A percentile compares a stretch with the other conserved stretches of the same genome.
Evolutionary conservation across 1,140 invertebrate species (phyloP).

Genomic region (Ptiloglossa arizonensis): DNA sequence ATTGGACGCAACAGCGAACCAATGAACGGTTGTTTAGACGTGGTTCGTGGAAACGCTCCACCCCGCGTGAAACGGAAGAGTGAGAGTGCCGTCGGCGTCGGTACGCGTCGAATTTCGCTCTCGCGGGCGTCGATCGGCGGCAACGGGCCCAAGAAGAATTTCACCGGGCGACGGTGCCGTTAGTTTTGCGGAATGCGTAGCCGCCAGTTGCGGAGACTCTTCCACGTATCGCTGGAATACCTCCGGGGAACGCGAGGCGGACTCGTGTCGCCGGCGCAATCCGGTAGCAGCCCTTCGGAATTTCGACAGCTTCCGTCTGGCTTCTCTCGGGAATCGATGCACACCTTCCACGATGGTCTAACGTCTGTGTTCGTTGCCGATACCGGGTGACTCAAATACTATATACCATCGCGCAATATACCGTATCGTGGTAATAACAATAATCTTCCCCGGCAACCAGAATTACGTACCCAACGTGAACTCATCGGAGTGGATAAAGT

Average conservation of each 20-base stretch:
- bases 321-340: not conserved
- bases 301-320: slow-evolving; percentile 44
- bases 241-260: slow-evolving; percentile 9
- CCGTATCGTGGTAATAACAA: too few relatives aligned
- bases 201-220: slow-evolving; percentile 28
- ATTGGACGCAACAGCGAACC: too few relatives aligned
- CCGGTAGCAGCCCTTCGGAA: slow-evolving; percentile 38
- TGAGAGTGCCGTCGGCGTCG: too few relatives aligned
- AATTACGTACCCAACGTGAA: too few relatives aligned
- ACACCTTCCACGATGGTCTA: not conserved
- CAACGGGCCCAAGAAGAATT: slow-evolving; percentile 45
- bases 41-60: too few relatives aligned
- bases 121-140: slow-evolving; percentile 34
- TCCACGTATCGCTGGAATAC: slow-evolving; percentile 54
- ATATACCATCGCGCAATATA: too few relatives aligned
- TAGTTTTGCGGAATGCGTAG: slow-evolving; percentile 55
- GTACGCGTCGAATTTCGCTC: slow-evolving; percentile 16
- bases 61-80: too few relatives aligned
- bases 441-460: too few relatives aligned
- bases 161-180: slow-evolving; percentile 47
- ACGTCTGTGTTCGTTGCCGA: not conserved
- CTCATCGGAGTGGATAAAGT: too few relatives aligned
- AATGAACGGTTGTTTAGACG: too few relatives aligned
- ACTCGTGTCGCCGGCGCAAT: slow-evolving; percentile 33
- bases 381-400: too few relatives aligned